These are phyloP conservation scores for Heliconius hermathena DNA, from an alignment of 1,140 invertebrate genomes.

Conservation along the genomic window DNA sequence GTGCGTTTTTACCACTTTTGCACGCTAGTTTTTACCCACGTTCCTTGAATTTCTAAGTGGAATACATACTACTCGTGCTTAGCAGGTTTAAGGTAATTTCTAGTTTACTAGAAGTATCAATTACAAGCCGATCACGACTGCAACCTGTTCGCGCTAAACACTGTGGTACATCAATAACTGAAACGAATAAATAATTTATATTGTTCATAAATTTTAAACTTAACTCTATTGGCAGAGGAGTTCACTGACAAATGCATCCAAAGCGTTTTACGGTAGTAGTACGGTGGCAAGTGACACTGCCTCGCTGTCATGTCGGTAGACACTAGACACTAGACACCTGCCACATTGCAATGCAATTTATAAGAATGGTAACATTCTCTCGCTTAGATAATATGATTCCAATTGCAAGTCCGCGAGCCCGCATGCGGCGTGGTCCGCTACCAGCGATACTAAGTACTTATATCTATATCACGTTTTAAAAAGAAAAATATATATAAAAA, in stretches of 20 bases:
- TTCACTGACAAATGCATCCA: neutral
- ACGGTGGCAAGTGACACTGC: neutral
- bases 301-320: neutral
- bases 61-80: neutral
- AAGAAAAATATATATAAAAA: too few species aligned
- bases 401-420: too few species aligned
- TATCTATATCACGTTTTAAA: too few species aligned
- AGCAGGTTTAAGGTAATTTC: slow-evolving; percentile 22
- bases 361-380: neutral
- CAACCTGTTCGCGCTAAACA: neutral
- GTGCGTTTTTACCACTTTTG: slow-evolving; percentile 16
- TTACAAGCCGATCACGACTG: slow-evolving; percentile 23
- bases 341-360: neutral
- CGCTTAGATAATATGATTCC: neutral
- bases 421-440: too few species aligned
- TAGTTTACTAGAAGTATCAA: slow-evolving; percentile 28
- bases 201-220: too few species aligned
- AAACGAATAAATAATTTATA: too few species aligned
- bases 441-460: too few species aligned
- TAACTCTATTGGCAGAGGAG: too few species aligned
- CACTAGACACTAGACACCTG: neutral
- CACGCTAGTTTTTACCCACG: slow-evolving; percentile 18
- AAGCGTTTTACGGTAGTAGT: neutral
- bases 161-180: too few species aligned
- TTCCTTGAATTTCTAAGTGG: slow-evolving; percentile 14